Evolutionary conservation across 1,140 invertebrate species (phyloP).

Genomic region (Pseudomyrmex pallidus): DNA sequence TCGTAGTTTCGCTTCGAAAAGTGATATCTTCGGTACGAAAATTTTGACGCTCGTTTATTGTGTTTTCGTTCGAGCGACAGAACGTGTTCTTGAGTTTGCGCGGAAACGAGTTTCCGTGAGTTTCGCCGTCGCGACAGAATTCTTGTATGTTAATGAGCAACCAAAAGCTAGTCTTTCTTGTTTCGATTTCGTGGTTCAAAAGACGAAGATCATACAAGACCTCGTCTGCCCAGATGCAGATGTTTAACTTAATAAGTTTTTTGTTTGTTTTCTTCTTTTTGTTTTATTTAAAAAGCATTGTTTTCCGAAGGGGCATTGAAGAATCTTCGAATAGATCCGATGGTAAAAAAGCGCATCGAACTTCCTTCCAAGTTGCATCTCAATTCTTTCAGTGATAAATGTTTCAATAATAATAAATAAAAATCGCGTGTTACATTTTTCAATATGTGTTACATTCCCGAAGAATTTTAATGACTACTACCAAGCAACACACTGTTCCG

Average conservation of each 20-base stretch:
- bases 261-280: background rate
- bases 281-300: slow-evolving; percentile 8
- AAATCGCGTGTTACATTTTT: slow-evolving; percentile 45
- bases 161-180: slow-evolving; percentile 59
- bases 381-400: slow-evolving; percentile 11
- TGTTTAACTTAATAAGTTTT: slow-evolving; percentile 23
- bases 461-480: slow-evolving; percentile 55
- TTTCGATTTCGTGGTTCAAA: slow-evolving; percentile 25
- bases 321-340: slow-evolving; percentile 9
- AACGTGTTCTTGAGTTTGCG: slow-evolving; percentile 11
- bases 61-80: slow-evolving; percentile 6
- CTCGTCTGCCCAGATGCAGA: slow-evolving; percentile 5
- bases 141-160: slow-evolving; percentile 21
- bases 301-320: background rate
- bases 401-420: slow-evolving; percentile 36
- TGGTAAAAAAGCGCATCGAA: background rate
- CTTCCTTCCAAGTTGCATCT: slow-evolving; percentile 14
- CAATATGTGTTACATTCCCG: slow-evolving; percentile 39
- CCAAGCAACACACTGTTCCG: slow-evolving; percentile 68
- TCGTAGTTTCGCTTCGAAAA: slow-evolving; percentile 27
- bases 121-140: background rate
- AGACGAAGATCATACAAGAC: slow-evolving; percentile 18
- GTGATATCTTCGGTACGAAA: slow-evolving; percentile 21
- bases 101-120: slow-evolving; percentile 10
- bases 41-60: slow-evolving; percentile 5